Evolutionary conservation across 1,140 invertebrate species (phyloP), one percentile per base, ranked within the genome.

Genomic region (Sminthurides bifidus): DNA sequence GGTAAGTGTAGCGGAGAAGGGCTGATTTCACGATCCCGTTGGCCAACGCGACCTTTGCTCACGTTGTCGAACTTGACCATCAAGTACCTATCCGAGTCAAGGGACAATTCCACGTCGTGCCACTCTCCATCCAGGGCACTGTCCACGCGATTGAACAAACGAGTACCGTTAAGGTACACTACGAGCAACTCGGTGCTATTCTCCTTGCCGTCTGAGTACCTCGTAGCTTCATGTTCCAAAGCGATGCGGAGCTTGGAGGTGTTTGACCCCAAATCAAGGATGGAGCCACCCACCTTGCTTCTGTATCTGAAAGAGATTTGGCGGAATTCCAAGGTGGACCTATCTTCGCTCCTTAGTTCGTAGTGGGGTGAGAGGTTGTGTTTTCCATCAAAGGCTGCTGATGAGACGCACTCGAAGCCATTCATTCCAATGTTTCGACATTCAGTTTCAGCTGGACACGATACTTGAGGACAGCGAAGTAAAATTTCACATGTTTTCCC

Each of bases 391-490:
- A 92, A 88, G 6, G 88, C 89, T 6, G 82, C 82, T 67, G 90
- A 88, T 0, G 87, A 80, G n/a, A 89, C 76, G 69, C 94, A 98
- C 73, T 94, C 88, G 72, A 86, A 92, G 19, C 93, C 92, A 61
- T 84, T 81, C 40, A 54, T 31, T 14, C 38, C 45, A 5, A 95
- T 75, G 74, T 95, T 95, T 41, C 81, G 76, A 69, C 93, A 98
- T 31, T 76, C 77, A 10, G 86, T 83, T 49, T 79, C 80, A 27
- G 68, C 69, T 1, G 93, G 92, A 71, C 94, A 98, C 17, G 77
- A 73, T 26, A 75, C 75, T 71, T 67, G 87, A 81, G 70, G 93
- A 97, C 72, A 92, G 92, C 71, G 96, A 87, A 69, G 88, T 80
- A 66, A 92, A 30, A 56, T 86, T 61, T 85, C 81, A 67, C 94